phyloP scores from a whole-genome alignment of 2,797 vertebrate genomes.

The Dromococcyx pavoninus region DNA sequence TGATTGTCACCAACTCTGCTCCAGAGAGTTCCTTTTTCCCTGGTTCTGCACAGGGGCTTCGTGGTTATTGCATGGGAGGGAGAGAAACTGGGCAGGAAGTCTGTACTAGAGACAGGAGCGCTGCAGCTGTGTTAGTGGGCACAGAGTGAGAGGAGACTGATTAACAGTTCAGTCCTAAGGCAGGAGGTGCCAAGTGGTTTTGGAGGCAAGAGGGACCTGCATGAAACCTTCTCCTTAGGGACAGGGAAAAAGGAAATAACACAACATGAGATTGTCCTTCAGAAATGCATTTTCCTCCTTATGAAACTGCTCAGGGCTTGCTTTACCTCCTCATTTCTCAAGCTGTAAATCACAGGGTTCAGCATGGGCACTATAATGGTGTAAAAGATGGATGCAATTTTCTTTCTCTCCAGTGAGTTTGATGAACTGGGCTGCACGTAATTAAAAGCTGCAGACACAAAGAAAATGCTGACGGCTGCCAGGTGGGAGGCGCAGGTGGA shows the following conservation, averaged over 20 bases:
- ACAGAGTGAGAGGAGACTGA: neutral
- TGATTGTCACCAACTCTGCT: neutral
- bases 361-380: constrained; percentile 60
- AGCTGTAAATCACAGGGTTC: constrained; percentile 66
- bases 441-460: constrained; percentile 57
- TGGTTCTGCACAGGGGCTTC: neutral
- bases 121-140: neutral
- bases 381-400: constrained; percentile 63
- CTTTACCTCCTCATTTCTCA: constrained; percentile 66
- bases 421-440: constrained; percentile 57
- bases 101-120: neutral
- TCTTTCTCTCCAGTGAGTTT: constrained; percentile 51
- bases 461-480: constrained; percentile 30
- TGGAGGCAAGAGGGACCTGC: neutral
- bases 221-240: neutral
- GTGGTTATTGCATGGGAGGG: neutral
- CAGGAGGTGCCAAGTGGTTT: neutral
- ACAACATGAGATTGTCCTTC: neutral
- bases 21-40: neutral
- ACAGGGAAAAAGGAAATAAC: neutral
- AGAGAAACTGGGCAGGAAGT: neutral
- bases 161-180: neutral
- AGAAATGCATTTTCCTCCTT: neutral
- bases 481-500: constrained; percentile 66
- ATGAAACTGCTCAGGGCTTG: neutral